phyloP scores from a whole-genome alignment of 2,888 invertebrate genomes.

The Nomada ferruginata region DNA sequence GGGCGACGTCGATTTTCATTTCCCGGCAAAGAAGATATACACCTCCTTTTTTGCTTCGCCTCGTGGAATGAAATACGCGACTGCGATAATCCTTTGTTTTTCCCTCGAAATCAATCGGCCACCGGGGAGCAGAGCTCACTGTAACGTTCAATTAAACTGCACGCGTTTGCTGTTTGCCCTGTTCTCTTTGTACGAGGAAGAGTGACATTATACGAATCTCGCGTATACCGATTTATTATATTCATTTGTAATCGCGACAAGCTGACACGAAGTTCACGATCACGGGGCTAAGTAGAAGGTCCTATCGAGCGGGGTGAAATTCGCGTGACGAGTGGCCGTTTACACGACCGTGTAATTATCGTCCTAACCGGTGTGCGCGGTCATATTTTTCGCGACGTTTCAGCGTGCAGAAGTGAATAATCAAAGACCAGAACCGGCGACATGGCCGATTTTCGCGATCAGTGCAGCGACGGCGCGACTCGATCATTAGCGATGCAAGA shows the following conservation, averaged over 20 bases:
- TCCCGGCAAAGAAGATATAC: neutral
- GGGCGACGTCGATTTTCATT: constrained; percentile 5
- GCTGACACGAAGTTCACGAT: constrained; percentile 1
- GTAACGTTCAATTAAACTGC: neutral
- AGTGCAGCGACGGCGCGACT: neutral
- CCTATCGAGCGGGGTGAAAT: constrained; percentile 49
- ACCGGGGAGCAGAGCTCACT: neutral
- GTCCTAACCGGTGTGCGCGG: constrained; percentile 55
- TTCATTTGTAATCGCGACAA: neutral
- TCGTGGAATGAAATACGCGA: constrained; percentile 3
- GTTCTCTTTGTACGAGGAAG: too few species aligned
- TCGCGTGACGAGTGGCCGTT: constrained; percentile 67
- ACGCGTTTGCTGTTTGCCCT: neutral
- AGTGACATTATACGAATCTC: neutral
- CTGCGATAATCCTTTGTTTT: neutral
- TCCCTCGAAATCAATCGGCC: constrained; percentile 26
- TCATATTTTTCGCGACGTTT: constrained; percentile 61
- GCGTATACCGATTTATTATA: constrained; percentile 1
- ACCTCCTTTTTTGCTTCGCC: neutral
- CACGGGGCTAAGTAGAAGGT: neutral
- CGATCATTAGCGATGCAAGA: constrained; percentile 23
- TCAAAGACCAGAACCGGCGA: constrained; percentile 59
- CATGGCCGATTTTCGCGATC: constrained; percentile 38
- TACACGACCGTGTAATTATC: constrained; percentile 69
- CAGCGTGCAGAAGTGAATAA: constrained; percentile 48